A percentile compares a stretch with the other conserved stretches of the same genome.
Evolutionary conservation across 2,797 vertebrate species (phyloP).

Genomic region (Knipowitschia caucasica): DNA sequence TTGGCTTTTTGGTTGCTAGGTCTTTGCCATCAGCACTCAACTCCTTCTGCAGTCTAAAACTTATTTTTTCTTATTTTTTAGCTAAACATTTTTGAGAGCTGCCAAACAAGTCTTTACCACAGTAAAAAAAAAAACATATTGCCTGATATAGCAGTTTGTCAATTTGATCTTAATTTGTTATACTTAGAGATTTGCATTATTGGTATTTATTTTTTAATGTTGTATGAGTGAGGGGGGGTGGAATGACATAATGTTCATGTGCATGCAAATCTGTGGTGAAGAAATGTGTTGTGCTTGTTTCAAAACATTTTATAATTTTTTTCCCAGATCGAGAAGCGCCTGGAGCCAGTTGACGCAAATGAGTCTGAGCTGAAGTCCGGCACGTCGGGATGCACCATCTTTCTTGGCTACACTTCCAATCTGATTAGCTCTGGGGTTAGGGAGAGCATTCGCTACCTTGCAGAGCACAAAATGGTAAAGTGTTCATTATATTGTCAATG

Average conservation of each 20-base stretch:
- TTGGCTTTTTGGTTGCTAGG: no score
- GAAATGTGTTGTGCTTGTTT: not conserved
- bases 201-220: no score
- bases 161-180: not conserved
- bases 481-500: not conserved
- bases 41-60: no score
- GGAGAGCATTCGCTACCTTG: conserved; percentile 82
- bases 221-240: no score
- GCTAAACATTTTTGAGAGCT: not conserved
- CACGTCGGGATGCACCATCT: conserved; percentile 78
- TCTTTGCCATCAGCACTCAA: no score
- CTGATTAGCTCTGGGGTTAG: conserved; percentile 84
- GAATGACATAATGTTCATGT: no score
- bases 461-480: conserved; percentile 79
- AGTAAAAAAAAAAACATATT: no score
- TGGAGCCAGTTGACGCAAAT: conserved; percentile 61
- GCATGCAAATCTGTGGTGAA: no score
- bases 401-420: conserved; percentile 86
- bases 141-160: no score
- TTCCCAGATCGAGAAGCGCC: conserved; percentile 79
- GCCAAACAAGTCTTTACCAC: not conserved
- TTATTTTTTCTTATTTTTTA: no score
- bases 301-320: not conserved
- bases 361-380: conserved; percentile 16
- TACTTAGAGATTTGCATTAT: not conserved